phyloP scores from a whole-genome alignment of 1,140 invertebrate species.

The Microplitis demolitor region DNA sequence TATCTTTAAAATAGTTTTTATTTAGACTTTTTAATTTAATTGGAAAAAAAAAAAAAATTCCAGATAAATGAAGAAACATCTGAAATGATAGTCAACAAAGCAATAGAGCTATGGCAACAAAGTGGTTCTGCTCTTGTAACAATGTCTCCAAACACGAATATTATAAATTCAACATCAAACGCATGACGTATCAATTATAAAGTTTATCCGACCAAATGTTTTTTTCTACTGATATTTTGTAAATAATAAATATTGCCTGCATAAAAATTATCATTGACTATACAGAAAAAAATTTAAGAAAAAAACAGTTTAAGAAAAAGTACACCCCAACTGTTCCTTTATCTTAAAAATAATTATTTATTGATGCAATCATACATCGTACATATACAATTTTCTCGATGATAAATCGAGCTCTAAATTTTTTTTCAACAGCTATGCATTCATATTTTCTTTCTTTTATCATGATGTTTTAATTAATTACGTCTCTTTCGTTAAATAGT shows the following conservation, averaged over 20 bases:
- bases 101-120: constrained; percentile 78
- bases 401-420: constrained; percentile 42
- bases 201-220: not conserved
- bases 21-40: not conserved
- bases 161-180: constrained; percentile 5
- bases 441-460: constrained; percentile 6
- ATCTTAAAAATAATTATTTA: constrained; percentile 62
- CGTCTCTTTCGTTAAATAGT: not conserved
- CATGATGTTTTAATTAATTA: constrained; percentile 2
- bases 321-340: constrained; percentile 22
- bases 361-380: constrained; percentile 57
- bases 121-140: constrained; percentile 54
- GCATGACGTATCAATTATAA: not conserved
- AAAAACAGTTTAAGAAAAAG: not conserved
- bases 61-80: constrained; percentile 77
- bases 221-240: constrained; percentile 5
- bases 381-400: constrained; percentile 53
- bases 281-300: not conserved
- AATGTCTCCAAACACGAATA: constrained; percentile 30
- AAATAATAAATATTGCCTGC: not conserved
- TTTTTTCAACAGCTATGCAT: constrained; percentile 28
- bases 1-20: not conserved
- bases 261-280: not conserved
- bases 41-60: constrained; percentile 21
- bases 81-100: constrained; percentile 78